Evolutionary conservation across 2,888 invertebrate genomes (phyloP).

Genomic region (Parnassius orleans): DNA sequence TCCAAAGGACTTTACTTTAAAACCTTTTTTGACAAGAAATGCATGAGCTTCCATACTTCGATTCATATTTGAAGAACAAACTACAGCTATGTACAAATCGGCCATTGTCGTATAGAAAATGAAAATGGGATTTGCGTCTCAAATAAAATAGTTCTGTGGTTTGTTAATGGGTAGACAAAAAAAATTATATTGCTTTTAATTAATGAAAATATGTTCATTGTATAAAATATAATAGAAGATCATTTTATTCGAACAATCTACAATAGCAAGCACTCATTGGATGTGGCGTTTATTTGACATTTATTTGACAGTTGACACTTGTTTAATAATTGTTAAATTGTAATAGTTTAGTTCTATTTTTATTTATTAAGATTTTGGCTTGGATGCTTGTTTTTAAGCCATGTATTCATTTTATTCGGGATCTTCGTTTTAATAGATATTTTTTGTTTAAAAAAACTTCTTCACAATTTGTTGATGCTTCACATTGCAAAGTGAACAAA

Average conservation of each 20-base stretch:
- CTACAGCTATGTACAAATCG: slow-evolving; percentile 92
- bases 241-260: slow-evolving; percentile 18
- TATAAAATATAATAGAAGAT: slow-evolving; percentile 22
- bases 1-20: slow-evolving; percentile 95
- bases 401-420: too few species aligned
- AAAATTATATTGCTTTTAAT: slow-evolving; percentile 8
- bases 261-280: not conserved
- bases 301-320: too few species aligned
- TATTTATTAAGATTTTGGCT: too few species aligned
- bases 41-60: slow-evolving; percentile 99
- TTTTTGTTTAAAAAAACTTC: too few species aligned
- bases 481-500: too few species aligned
- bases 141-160: slow-evolving; percentile 2
- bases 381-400: too few species aligned
- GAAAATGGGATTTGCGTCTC: not conserved
- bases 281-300: too few species aligned
- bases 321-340: too few species aligned
- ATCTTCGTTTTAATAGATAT: too few species aligned
- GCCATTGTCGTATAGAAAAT: slow-evolving; percentile 41
- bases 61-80: slow-evolving; percentile 99
- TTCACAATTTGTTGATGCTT: too few species aligned
- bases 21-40: slow-evolving; percentile 98
- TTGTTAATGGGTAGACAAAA: slow-evolving; percentile 11
- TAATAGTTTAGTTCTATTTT: too few species aligned
- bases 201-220: slow-evolving; percentile 18